Base-by-base conservation (phyloP, 2,888 invertebrate species). In the Seira ritae region DNA sequence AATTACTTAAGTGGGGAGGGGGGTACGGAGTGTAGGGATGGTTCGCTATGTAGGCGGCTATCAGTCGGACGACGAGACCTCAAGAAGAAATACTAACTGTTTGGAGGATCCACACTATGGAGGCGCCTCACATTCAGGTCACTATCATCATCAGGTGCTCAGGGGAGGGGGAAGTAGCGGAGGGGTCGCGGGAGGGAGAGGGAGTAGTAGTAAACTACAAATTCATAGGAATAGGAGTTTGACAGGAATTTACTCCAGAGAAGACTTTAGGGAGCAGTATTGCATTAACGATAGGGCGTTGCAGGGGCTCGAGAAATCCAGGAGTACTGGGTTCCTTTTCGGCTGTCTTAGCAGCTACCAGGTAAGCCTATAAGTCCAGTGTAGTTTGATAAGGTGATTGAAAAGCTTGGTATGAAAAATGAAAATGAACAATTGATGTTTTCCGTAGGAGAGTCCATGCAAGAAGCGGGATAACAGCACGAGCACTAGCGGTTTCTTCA, bases 251-350 rank as follows among this genome's bases (percentile, higher is more conserved):
- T 97, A 97, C 92, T 96, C 96, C 84, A 95, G 96, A 90, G 93
- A 96, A 92, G 96, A 96, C 92, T 97, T 97, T 91, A 94, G 96
- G 89, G 97, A 97, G 91, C 97, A 97, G 92, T 97, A 97, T 92
- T 97, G 97, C 92, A 96, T 97, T 92, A 97, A 95, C 91, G 96
- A 95, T 92, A 94, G 96, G 90, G 96, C 97, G 91, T 92, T 97
- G 91, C 95, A 95, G 90, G 94, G 95, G 89, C 93, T 97, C 90
- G 96, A 96, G 90, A 92, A 92, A 86, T 90, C 92, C 83, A 91
- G 92, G 89, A 90, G 91, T 90, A 86, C 91, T 90, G 93, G 95
- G 89, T 94, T 96, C 91, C 96, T 97, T n/a, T 89, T 90, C 80
- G 96, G 97, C 89, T 97, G 97, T 91, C 93, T 97, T 89, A 96